Base-by-base conservation (phyloP, 1,140 invertebrate genomes). In the Temnothorax nylanderi region DNA sequence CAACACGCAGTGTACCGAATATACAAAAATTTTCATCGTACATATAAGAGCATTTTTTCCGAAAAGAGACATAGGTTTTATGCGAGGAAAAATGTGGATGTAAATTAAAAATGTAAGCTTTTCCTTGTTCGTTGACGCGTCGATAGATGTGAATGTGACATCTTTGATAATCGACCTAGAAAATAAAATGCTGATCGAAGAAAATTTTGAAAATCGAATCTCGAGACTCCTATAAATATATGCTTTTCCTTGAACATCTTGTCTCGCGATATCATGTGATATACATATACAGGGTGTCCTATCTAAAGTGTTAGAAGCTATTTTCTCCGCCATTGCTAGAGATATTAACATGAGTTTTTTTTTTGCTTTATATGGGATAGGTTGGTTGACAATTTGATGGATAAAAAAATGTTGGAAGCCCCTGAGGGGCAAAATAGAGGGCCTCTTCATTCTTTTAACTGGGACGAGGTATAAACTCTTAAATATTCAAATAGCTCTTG, bases 71-170 rank as follows among this genome's bases (percentile, higher is more conserved):
- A n/a, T 3, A 44, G 10, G 1, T 67, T 37, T 65, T 75, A 54
- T 5, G 18, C 6, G n/a, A 37, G 16, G 34, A 58, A 37, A 75
- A 62, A 62, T 56, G 37, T 6, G 26, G n/a, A 21, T 72, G 13
- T 21, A 76, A 58, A 13, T 58, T 58, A 21, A 56, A 58, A 58
- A 41, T 58, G n/a, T 56, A 75, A 75, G n/a, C 32, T 74, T 74
- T 56, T 75, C 13, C 6, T n/a, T 41, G n/a, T 76, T 58, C 1
- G 2, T 74, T 37, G 26, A 75, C 32, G n/a, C n/a, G 13, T 76
- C 21, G n/a, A 56, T 41, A 76, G 51, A 41, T 75, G n/a, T 41
- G 18, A 41, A 75, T 21, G 16, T 72, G 13, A 26, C 32, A 41
- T 76, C 51, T 76, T 41, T 58, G 51, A 76, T 26, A 75, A 58